phyloP scores from a whole-genome alignment of 1,140 invertebrate genomes.

The Bicyclus anynana region DNA sequence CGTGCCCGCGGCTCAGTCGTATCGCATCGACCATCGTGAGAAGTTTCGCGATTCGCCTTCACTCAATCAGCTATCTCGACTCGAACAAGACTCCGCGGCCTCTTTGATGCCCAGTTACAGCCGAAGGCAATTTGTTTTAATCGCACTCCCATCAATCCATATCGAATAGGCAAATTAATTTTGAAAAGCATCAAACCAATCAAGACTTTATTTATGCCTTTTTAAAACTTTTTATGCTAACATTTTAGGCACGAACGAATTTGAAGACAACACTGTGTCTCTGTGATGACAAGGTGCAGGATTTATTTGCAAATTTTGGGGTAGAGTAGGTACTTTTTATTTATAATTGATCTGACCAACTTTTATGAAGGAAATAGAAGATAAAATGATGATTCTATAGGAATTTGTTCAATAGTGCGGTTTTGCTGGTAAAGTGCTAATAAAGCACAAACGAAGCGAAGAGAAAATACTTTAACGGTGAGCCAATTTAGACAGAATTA shows the following conservation, averaged over 20 bases:
- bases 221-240: background rate
- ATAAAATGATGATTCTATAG: too few relatives aligned
- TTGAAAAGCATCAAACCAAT: constrained; percentile 14
- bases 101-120: constrained; percentile 51
- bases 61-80: constrained; percentile 44
- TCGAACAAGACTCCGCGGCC: constrained; percentile 41
- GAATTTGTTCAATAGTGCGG: too few relatives aligned
- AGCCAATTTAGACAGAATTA: too few relatives aligned
- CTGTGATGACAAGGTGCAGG: background rate
- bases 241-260: constrained; percentile 2
- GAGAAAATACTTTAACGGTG: too few relatives aligned
- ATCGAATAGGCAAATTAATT: constrained; percentile 32
- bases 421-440: too few relatives aligned
- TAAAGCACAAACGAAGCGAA: too few relatives aligned
- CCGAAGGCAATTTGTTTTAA: constrained; percentile 54
- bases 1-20: constrained; percentile 9
- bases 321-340: too few relatives aligned
- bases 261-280: background rate
- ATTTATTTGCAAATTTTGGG: too few relatives aligned
- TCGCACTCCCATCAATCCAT: constrained; percentile 42
- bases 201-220: background rate
- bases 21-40: constrained; percentile 48
- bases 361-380: too few relatives aligned
- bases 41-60: constrained; percentile 45
- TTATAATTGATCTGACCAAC: too few relatives aligned